phyloP scores from a whole-genome alignment of 2,888 invertebrate species.

The Aphelenchoides bicaudatus region DNA sequence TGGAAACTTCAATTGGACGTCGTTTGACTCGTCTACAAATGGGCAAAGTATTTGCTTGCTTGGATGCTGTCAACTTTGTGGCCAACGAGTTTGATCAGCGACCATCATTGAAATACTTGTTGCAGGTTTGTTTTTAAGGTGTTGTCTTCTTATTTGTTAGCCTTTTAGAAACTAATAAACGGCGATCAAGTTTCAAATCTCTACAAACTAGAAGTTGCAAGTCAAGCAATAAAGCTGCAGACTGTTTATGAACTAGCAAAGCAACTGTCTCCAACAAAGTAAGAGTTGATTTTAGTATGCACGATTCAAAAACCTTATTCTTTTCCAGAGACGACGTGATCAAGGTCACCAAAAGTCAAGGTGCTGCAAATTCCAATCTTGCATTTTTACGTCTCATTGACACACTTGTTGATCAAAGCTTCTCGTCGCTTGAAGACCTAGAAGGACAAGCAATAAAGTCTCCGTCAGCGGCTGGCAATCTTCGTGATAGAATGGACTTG shows the following conservation, averaged over 20 bases:
- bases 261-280: constrained; percentile 15
- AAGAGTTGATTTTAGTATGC: constrained; percentile 10
- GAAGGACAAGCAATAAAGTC: constrained; percentile 9
- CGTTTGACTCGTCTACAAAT: background rate
- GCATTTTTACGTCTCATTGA: constrained; percentile 11
- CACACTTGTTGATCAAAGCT: constrained; percentile 1
- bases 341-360: constrained; percentile 16
- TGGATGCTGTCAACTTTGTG: constrained; percentile 26
- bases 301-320: background rate
- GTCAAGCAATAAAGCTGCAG: constrained; percentile 27
- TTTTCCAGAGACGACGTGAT: constrained; percentile 14
- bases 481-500: constrained; percentile 9
- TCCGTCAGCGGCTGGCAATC: constrained; percentile 1
- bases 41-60: constrained; percentile 29
- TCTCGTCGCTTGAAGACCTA: constrained; percentile 11
- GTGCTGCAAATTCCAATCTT: constrained; percentile 10
- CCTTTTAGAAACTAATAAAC: background rate
- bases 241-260: constrained; percentile 29
- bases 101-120: constrained; percentile 32
- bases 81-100: constrained; percentile 32
- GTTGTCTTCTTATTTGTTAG: constrained; percentile 31
- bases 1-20: background rate
- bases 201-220: constrained; percentile 22
- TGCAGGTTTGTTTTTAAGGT: constrained; percentile 31
- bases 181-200: too few species aligned